Base-by-base conservation (phyloP, 2,113 vertebrate genomes). In the Pygoscelis antarcticus region DNA sequence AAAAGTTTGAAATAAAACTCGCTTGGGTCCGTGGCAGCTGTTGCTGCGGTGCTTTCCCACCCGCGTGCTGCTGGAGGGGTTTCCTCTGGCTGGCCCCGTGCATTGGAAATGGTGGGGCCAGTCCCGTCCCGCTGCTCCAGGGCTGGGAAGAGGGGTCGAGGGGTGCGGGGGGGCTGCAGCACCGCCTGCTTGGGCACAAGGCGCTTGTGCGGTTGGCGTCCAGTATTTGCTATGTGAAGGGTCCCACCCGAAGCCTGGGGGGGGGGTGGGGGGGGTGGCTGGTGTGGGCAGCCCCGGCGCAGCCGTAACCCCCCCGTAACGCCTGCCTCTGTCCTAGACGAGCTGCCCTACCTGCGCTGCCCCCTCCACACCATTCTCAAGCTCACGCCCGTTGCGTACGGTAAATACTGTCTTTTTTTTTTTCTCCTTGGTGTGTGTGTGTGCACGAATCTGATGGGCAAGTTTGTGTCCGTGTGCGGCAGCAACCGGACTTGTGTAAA, bases 301-400 rank as follows among this genome's bases (percentile, higher is more conserved):
- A 25, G 60, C 60, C 10, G 1, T 7, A 8, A 11, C 6, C 25
- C 64, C 25, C 25, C 79, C 16, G 0, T 1, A n/a, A 61, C 13
- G 0, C 34, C 18, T 38, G 40, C 44, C 80, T 85, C 27, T 65
- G 10, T 90, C 98, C 89, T 77, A 99, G 99, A 99, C 29, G 99
- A 99, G 93, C 98, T 99, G 16, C 99, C 99, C 0, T 99, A 99
- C 97, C 98, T 99, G 98, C 99, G 98, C 88, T 99, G 99, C 81
- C 99, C 99, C 16, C 99, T 99, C 12, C 99, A 99, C 93, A 99
- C 99, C 70, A 98, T 99, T 15, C 98, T 99, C 96, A 99, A 99
- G 95, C 99, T 99, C 32, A 99, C 99, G 1, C 99, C 99, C 0
- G 99, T 99, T 71, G 99, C 99, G 8, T 99, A 99, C 0, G 99